Evolutionary conservation across 1,140 invertebrate genomes (phyloP).

Genomic region (Heliconius congener): DNA sequence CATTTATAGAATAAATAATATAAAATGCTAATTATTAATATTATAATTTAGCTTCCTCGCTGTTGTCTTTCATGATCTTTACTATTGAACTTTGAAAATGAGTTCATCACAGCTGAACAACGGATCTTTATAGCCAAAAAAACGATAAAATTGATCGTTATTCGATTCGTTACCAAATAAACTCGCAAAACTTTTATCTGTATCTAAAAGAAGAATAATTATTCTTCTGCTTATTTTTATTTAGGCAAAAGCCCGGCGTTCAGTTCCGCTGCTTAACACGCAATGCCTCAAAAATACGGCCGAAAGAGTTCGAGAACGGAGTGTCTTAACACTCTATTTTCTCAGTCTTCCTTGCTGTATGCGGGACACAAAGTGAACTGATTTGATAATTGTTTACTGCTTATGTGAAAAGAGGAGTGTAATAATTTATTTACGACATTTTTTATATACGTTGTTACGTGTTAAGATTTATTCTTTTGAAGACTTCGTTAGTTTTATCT

Average conservation of each 20-base stretch:
- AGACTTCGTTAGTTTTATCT: slow-evolving; percentile 16
- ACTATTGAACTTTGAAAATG: neutral
- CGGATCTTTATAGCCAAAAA: neutral
- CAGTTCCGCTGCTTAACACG: no score
- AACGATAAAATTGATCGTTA: slow-evolving; percentile 7
- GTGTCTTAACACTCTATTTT: no score
- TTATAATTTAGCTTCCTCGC: neutral
- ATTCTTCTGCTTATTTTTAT: slow-evolving; percentile 21
- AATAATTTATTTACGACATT: slow-evolving; percentile 37
- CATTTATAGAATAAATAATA: no score
- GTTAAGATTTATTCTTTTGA: slow-evolving; percentile 26
- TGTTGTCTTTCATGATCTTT: neutral
- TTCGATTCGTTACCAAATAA: slow-evolving; percentile 12
- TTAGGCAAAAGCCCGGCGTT: neutral
- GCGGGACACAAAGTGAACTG: no score
- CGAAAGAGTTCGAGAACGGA: no score
- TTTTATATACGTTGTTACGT: slow-evolving; percentile 26
- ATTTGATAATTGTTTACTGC: slow-evolving; percentile 10
- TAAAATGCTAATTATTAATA: neutral
- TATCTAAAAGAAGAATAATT: slow-evolving; percentile 13
- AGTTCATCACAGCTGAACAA: neutral
- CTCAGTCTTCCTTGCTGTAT: no score
- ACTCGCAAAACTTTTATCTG: slow-evolving; percentile 25
- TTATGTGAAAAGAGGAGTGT: slow-evolving; percentile 26
- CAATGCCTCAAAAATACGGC: no score